Percentiles rank a stretch among this genome's conserved stretches.
Evolutionary conservation across 2,797 vertebrate genomes (phyloP).

Genomic region (Philypnodon macrostomus): DNA sequence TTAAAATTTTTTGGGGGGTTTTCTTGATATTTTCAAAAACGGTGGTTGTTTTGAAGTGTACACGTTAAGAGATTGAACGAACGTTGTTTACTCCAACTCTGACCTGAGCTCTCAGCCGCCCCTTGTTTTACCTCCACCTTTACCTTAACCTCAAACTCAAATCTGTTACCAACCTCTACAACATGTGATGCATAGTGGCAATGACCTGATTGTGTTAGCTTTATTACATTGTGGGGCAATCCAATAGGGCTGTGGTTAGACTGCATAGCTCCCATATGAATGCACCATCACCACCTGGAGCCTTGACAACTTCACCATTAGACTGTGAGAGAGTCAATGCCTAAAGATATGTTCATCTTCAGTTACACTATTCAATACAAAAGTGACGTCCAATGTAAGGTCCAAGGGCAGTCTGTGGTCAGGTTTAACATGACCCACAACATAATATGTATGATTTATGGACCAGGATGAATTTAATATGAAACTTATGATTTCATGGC

Average conservation of each 20-base stretch:
- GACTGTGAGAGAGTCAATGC: neutral
- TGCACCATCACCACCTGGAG: slow-evolving; percentile 1
- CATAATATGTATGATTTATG: neutral
- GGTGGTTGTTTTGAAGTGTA: too few species aligned
- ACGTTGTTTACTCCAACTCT: slow-evolving; percentile 11
- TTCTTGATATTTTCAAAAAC: too few species aligned
- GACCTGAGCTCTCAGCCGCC: slow-evolving; percentile 14
- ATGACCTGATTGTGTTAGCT: slow-evolving; percentile 19
- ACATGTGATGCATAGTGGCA: slow-evolving; percentile 5
- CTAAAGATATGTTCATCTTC: neutral
- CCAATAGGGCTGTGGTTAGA: neutral
- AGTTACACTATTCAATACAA: neutral
- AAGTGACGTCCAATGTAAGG: neutral
- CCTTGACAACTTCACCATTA: slow-evolving; percentile 1
- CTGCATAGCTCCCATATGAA: neutral
- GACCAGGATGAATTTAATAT: neutral
- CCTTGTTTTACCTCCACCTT: slow-evolving; percentile 32
- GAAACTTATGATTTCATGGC: neutral
- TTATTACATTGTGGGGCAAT: slow-evolving; percentile 8
- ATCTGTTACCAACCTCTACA: slow-evolving; percentile 18
- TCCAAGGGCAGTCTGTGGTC: neutral
- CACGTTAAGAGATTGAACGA: neutral
- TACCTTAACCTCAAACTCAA: slow-evolving; percentile 19
- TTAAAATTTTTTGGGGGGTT: too few species aligned
- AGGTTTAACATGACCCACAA: neutral